Evolutionary conservation across 2,113 vertebrate species (phyloP).

Genomic region (Gasterosteus aculeatus): DNA sequence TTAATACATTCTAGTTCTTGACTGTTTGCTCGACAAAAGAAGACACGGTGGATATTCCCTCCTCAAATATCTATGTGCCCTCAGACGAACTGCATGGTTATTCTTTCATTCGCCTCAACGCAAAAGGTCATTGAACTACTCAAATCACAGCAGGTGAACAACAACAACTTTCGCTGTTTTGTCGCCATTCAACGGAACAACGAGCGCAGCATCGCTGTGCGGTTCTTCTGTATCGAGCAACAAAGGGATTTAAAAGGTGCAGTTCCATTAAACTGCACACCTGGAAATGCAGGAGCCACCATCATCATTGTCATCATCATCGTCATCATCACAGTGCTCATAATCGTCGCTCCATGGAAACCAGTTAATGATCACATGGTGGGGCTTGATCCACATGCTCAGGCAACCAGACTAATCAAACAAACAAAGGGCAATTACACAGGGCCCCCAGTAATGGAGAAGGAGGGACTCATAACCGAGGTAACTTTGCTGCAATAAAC

Average conservation of each 20-base stretch:
- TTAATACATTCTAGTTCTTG: neutral
- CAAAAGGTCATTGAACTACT: constrained; percentile 37
- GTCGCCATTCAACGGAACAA: neutral
- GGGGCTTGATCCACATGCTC: constrained; percentile 49
- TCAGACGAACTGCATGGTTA: neutral
- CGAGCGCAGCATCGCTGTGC: neutral
- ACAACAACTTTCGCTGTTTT: neutral
- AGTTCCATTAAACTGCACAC: constrained; percentile 23
- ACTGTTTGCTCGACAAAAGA: neutral
- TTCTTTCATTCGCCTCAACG: neutral
- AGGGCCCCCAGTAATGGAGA: constrained; percentile 36
- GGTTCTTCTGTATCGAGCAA: neutral
- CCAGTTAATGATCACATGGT: constrained; percentile 64
- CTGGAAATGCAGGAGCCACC: constrained; percentile 18
- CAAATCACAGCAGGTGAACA: constrained; percentile 24
- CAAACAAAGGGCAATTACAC: constrained; percentile 64
- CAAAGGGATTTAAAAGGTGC: constrained; percentile 36
- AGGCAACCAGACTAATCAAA: constrained; percentile 66
- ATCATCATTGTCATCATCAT: neutral
- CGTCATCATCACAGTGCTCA: neutral
- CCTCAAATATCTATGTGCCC: neutral
- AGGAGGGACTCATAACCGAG: constrained; percentile 18
- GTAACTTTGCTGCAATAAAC: neutral
- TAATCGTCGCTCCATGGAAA: constrained; percentile 63
- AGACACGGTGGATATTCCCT: neutral